Evolutionary conservation across 2,113 vertebrate genomes (phyloP).

Genomic region (Rhinoderma darwinii): DNA sequence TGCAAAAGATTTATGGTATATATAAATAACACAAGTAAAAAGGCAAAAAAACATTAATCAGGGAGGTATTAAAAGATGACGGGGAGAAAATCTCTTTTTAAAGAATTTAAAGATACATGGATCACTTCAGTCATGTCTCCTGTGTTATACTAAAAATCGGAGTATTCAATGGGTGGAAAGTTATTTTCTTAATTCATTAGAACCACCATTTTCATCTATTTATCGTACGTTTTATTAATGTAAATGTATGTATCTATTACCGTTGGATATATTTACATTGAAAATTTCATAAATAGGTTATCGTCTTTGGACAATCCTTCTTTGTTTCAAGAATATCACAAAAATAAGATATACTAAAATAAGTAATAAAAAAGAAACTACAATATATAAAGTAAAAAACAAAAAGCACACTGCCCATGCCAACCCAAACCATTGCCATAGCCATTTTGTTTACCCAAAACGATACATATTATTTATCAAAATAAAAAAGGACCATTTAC

Average conservation of each 20-base stretch:
- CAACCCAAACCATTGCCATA: too few relatives aligned
- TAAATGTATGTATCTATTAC: neutral
- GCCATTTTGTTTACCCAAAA: too few relatives aligned
- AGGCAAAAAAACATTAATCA: slow-evolving; percentile 38
- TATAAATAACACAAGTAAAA: slow-evolving; percentile 56
- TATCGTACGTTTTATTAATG: neutral
- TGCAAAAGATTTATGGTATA: slow-evolving; percentile 43
- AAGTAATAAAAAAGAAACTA: too few relatives aligned
- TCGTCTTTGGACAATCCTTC: too few relatives aligned
- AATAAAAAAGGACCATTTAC: too few relatives aligned
- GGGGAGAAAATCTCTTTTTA: neutral
- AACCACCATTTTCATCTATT: neutral
- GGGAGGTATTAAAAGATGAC: slow-evolving; percentile 18
- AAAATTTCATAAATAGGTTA: too few relatives aligned
- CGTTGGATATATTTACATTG: neutral
- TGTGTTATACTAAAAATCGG: neutral
- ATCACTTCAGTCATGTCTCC: neutral
- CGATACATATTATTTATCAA: too few relatives aligned
- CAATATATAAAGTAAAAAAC: too few relatives aligned
- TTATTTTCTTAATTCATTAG: neutral
- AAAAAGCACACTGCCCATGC: too few relatives aligned
- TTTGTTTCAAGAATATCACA: too few relatives aligned
- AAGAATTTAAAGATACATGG: slow-evolving; percentile 15
- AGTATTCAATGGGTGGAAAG: neutral
- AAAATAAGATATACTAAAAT: too few relatives aligned